Conservation (phyloP, 2,888 invertebrate genomes). For the Trypoxylon attenuatum region DNA sequence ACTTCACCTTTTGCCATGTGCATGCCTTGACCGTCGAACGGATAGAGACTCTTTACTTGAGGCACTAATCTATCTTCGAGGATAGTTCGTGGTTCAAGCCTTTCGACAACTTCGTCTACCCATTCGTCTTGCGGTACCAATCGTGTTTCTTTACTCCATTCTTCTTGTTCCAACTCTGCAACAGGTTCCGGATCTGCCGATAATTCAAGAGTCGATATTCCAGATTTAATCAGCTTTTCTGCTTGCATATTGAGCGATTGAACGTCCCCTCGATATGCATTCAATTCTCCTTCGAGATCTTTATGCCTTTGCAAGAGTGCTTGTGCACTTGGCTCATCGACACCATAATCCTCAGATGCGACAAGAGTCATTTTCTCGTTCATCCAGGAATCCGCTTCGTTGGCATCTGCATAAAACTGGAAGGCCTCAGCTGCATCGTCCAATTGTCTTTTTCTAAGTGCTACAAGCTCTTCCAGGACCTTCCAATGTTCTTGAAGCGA, state of each 20-base stretch:
- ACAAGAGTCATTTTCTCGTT: slow-evolving; percentile 96
- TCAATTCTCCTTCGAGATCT: slow-evolving; percentile 90
- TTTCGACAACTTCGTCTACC: slow-evolving; percentile 93
- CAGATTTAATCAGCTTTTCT: slow-evolving; percentile 83
- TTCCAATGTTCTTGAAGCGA: slow-evolving; percentile 91
- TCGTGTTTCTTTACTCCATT: slow-evolving; percentile 80
- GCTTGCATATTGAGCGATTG: slow-evolving; percentile 87
- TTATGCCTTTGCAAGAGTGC: slow-evolving; percentile 91
- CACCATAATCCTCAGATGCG: slow-evolving; percentile 91
- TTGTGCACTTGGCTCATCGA: slow-evolving; percentile 93
- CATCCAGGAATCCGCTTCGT: slow-evolving; percentile 98
- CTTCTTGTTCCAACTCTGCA: slow-evolving; percentile 73
- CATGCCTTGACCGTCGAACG: slow-evolving; percentile 95
- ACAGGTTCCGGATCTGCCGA: slow-evolving; percentile 69
- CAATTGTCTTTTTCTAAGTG: slow-evolving; percentile 83
- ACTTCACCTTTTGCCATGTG: slow-evolving; percentile 93
- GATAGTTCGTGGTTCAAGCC: slow-evolving; percentile 89
- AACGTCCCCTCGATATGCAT: slow-evolving; percentile 92
- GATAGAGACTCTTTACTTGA: slow-evolving; percentile 90
- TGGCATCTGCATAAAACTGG: slow-evolving; percentile 97
- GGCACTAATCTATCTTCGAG: slow-evolving; percentile 91
- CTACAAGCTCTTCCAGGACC: slow-evolving; percentile 88
- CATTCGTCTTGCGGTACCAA: slow-evolving; percentile 93
- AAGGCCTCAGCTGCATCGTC: slow-evolving; percentile 94
- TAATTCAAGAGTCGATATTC: slow-evolving; percentile 82